Evolutionary conservation across 2,888 invertebrate genomes (phyloP).

Genomic region (Chrysina gloriosa): DNA sequence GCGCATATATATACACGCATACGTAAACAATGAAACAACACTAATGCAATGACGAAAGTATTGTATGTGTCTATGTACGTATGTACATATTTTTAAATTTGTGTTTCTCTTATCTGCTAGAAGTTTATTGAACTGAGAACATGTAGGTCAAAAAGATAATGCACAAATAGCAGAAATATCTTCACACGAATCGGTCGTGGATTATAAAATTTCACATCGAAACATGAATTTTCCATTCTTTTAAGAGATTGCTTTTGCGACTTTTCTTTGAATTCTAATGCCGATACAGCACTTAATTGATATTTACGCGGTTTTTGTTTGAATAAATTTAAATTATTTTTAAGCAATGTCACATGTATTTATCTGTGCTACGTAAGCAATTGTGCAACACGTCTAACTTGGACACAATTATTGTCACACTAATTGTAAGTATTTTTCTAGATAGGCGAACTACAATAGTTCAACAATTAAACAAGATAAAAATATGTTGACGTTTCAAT

Average conservation of each 20-base stretch:
- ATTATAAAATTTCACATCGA: conserved; percentile 22
- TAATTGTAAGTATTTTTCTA: conserved; percentile 8
- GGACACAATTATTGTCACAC: conserved; percentile 14
- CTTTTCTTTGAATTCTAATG: neutral
- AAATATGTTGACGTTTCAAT: conserved; percentile 11
- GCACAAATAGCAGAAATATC: conserved; percentile 42
- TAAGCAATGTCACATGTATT: neutral
- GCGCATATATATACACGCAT: neutral
- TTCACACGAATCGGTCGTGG: conserved; percentile 31
- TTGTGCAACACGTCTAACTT: conserved; percentile 29
- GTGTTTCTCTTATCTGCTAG: conserved; percentile 54
- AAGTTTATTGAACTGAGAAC: conserved; percentile 57
- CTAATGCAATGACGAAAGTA: conserved; percentile 41
- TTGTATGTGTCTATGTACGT: conserved; percentile 30
- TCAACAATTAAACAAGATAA: conserved; percentile 28
- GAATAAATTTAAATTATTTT: neutral
- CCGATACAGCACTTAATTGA: neutral
- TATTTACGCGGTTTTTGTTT: neutral
- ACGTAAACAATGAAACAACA: conserved; percentile 40
- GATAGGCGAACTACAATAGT: conserved; percentile 10
- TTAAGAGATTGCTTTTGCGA: neutral
- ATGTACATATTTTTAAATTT: conserved; percentile 48
- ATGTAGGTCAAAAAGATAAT: conserved; percentile 55
- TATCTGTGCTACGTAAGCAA: neutral
- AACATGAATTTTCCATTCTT: conserved; percentile 27